Percentiles rank a stretch among this genome's conserved stretches.
These are phyloP conservation scores for Phyto melanocephala DNA, from an alignment of 2,888 invertebrate species.

Conservation along the genomic window DNA sequence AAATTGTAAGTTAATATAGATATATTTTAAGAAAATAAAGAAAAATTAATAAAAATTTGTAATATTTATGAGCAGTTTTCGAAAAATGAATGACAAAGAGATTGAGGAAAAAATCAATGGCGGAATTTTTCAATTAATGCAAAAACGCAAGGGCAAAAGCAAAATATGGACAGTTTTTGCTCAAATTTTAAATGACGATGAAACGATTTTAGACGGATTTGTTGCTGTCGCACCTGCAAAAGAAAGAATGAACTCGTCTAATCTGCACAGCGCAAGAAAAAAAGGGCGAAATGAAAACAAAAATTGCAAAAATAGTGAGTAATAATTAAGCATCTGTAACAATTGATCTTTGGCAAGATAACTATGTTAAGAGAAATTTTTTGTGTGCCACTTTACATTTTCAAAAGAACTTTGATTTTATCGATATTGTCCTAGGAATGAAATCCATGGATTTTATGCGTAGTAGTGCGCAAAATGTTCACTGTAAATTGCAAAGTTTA, in stretches of 20 bases:
- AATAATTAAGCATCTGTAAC: background rate
- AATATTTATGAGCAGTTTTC: too few relatives aligned
- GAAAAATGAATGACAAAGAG: too few relatives aligned
- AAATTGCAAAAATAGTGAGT: background rate
- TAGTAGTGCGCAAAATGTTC: constrained; percentile 21
- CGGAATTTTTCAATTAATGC: background rate
- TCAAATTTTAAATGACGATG: background rate
- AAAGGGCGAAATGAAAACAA: background rate
- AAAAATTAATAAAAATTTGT: too few relatives aligned
- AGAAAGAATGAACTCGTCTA: constrained; percentile 5
- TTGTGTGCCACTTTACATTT: constrained; percentile 43
- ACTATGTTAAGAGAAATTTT: constrained; percentile 47
- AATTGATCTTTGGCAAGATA: constrained; percentile 48
- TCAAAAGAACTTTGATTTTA: constrained; percentile 20
- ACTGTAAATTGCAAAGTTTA: constrained; percentile 19
- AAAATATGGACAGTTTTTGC: constrained; percentile 1
- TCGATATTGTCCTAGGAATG: constrained; percentile 39
- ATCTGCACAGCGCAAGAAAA: background rate
- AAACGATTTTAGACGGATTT: background rate
- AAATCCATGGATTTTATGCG: constrained; percentile 56
- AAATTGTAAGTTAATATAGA: too few relatives aligned
- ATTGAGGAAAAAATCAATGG: background rate
- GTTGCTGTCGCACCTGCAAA: background rate
- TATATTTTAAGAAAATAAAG: too few relatives aligned
- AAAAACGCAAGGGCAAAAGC: background rate